phyloP scores from a whole-genome alignment of 2,113 vertebrate species.

The Bathybates hornii region DNA sequence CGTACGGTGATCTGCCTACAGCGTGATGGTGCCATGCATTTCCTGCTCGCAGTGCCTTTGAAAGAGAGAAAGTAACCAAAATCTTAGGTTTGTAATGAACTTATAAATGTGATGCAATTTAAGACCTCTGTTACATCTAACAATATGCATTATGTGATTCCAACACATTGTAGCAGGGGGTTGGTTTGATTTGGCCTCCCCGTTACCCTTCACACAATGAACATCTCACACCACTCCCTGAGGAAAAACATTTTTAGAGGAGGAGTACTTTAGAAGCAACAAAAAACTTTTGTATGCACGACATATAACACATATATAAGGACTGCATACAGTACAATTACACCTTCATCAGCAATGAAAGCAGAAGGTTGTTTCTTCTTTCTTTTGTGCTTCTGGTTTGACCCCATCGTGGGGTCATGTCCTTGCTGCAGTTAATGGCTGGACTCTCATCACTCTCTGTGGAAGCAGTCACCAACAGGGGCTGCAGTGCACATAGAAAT shows the following conservation, averaged over 20 bases:
- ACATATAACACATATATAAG: neutral
- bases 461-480: neutral
- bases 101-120: neutral
- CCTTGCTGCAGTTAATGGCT: neutral
- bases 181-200: conserved; percentile 15
- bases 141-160: conserved; percentile 7
- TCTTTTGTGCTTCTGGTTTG: neutral
- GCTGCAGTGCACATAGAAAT: neutral
- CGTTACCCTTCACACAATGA: neutral
- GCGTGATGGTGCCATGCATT: conserved; percentile 66
- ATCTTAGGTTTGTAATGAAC: conserved; percentile 7
- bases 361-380: neutral
- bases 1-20: conserved; percentile 80
- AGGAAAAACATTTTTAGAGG: neutral
- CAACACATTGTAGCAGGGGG: neutral
- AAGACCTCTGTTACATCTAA: conserved; percentile 6
- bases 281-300: neutral
- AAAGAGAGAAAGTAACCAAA: conserved; percentile 36
- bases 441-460: neutral
- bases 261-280: neutral
- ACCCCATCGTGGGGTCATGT: neutral
- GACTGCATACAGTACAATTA: neutral
- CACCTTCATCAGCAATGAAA: neutral
- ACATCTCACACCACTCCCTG: conserved; percentile 9
- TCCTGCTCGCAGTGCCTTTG: conserved; percentile 66